Base-by-base conservation (phyloP, 2,113 vertebrate genomes). In the Gobio gobio region DNA sequence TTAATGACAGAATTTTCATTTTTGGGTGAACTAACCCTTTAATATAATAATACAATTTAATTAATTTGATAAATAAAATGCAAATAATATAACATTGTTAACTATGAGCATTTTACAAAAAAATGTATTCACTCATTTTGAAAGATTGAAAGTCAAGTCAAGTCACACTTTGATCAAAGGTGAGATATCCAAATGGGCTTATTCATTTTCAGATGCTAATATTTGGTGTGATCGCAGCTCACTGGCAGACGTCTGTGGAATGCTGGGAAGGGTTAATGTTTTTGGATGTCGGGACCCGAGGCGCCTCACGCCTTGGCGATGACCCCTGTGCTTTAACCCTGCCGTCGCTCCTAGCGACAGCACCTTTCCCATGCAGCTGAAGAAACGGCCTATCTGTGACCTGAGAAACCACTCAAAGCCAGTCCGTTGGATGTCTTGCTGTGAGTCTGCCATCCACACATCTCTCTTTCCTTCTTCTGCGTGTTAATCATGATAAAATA, bases 221-320 rank as follows among this genome's bases (percentile, higher is more conserved):
- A 92, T 93, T 91, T 89, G 88, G 89, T 90, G 87, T 93, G 92
- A 92, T 94, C 92, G 92, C 89, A 91, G 92, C 18, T 56, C 18
- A 56, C 18, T 56, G 45, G 18, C 18, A 56, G 18, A 56, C 54
- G 54, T 82, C 85, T 93, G 74, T 93, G 93, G 93, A 94, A 94
- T 94, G 93, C 75, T 86, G 83, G 88, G 87, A 89, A 90, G 90
- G 88, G n/a, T 61, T 49, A 61, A 56, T 75, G 68, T 88, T 80
- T 94, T 45, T 56, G 87, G 26, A 86, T 78, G 83, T 83, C 73
- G n/a, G 24, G 63, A 66, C 79, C 51, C 3, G 85, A 89, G 92
- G 92, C 89, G 70, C 87, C 84, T 63, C 78, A 83, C 85, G 89
- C 89, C 88, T 86, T 64, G 82, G 51, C 86, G 90, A 86, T 92